These are phyloP conservation scores for Fratercula arctica DNA, from an alignment of 2,797 vertebrate species.

Conservation along the genomic window DNA sequence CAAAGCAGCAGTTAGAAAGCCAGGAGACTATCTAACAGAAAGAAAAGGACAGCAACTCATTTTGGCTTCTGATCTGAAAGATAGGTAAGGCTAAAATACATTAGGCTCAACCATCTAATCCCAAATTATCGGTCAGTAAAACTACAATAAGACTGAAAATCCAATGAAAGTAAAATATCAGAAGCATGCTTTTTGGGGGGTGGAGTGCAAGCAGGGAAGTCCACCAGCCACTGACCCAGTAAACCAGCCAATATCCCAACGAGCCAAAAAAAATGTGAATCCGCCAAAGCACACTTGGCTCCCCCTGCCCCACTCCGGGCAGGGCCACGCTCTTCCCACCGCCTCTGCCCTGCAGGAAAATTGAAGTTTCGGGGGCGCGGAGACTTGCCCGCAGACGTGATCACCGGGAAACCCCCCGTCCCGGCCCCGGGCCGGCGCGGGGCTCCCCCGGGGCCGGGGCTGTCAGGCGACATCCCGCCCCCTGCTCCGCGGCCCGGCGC, in stretches of 20 bases:
- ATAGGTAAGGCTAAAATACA: accelerated
- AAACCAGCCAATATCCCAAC: not conserved
- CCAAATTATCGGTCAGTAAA: accelerated
- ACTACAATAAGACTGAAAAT: accelerated
- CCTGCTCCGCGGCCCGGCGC: not conserved
- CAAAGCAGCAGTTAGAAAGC: not conserved
- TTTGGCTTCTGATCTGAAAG: not conserved
- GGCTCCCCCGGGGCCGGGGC: not conserved
- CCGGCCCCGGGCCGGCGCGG: too few relatives aligned
- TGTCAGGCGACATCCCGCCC: not conserved
- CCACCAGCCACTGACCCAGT: not conserved
- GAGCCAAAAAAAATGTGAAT: accelerated
- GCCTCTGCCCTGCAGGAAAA: not conserved
- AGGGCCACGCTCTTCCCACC: not conserved
- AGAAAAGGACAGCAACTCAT: not conserved
- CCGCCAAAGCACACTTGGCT: not conserved
- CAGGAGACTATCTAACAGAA: not conserved
- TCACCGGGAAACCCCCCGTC: not conserved
- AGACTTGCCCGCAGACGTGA: not conserved
- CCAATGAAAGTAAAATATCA: accelerated
- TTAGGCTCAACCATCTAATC: not conserved
- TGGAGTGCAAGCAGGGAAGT: not conserved
- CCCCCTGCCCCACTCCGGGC: not conserved
- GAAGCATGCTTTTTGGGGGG: accelerated
- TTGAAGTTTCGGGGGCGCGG: not conserved